These are phyloP conservation scores for Danionella dracula DNA, from an alignment of 2,797 vertebrate species.

Conservation along the genomic window DNA sequence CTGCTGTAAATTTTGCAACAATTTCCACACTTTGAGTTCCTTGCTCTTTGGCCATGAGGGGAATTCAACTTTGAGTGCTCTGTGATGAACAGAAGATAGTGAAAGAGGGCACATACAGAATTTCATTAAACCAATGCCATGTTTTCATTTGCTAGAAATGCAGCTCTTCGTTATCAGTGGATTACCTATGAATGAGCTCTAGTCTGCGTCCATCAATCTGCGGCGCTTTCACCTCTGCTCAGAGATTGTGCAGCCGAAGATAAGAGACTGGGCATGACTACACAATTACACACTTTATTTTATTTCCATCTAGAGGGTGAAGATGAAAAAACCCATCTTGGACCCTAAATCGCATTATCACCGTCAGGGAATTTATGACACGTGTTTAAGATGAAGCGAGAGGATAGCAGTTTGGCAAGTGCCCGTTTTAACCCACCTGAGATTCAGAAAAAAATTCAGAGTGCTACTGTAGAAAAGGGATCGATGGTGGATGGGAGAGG, in stretches of 20 bases:
- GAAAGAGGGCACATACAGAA: constrained; percentile 18
- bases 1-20: constrained; percentile 20
- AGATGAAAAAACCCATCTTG: constrained; percentile 21
- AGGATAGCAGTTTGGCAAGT: background rate
- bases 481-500: background rate
- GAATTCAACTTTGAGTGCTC: constrained; percentile 28
- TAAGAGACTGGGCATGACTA: constrained; percentile 38
- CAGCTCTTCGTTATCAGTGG: constrained; percentile 39
- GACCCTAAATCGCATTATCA: constrained; percentile 40
- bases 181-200: constrained; percentile 35
- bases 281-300: constrained; percentile 45
- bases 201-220: constrained; percentile 42
- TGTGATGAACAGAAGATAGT: constrained; percentile 39
- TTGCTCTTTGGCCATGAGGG: constrained; percentile 17
- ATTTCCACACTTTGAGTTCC: constrained; percentile 38
- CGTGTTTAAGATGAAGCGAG: background rate
- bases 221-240: constrained; percentile 36
- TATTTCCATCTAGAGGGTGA: constrained; percentile 33
- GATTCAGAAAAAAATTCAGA: constrained; percentile 7
- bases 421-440: background rate
- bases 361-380: constrained; percentile 29
- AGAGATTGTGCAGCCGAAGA: constrained; percentile 16
- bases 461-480: constrained; percentile 1
- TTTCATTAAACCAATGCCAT: constrained; percentile 43
- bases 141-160: constrained; percentile 45